Conservation (phyloP, 2,888 invertebrate species). For the Drosophila kokeensis region DNA sequence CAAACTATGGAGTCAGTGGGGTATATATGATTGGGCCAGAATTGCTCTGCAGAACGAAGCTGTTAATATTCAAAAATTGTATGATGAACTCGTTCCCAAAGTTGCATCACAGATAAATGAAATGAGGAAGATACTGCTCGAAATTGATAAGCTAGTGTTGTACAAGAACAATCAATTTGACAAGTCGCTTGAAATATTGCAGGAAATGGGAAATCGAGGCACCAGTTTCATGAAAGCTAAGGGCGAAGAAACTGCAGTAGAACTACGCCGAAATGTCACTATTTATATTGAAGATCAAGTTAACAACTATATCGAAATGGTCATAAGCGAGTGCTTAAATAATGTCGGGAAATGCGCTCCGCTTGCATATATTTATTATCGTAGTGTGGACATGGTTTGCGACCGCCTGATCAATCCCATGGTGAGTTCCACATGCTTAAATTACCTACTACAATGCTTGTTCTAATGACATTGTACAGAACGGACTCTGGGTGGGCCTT, state of each 20-base stretch:
- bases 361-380: background rate
- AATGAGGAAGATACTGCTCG: background rate
- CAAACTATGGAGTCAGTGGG: background rate
- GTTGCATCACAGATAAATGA: background rate
- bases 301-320: background rate
- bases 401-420: background rate
- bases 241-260: background rate
- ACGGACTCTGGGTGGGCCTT: slow-evolving; percentile 1
- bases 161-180: background rate
- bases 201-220: background rate
- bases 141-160: background rate
- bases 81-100: background rate
- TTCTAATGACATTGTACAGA: background rate
- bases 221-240: background rate
- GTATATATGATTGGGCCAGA: slow-evolving; percentile 3
- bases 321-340: background rate
- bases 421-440: background rate
- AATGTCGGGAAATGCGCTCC: slow-evolving; percentile 1
- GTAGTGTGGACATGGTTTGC: background rate
- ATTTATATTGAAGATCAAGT: background rate
- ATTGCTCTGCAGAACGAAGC: background rate
- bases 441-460: background rate
- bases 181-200: background rate
- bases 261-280: background rate
- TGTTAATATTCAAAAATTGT: background rate